Evolutionary conservation across 2,113 vertebrate species (phyloP), one percentile per base, ranked within the genome.

Genomic region (Candoia aspera): DNA sequence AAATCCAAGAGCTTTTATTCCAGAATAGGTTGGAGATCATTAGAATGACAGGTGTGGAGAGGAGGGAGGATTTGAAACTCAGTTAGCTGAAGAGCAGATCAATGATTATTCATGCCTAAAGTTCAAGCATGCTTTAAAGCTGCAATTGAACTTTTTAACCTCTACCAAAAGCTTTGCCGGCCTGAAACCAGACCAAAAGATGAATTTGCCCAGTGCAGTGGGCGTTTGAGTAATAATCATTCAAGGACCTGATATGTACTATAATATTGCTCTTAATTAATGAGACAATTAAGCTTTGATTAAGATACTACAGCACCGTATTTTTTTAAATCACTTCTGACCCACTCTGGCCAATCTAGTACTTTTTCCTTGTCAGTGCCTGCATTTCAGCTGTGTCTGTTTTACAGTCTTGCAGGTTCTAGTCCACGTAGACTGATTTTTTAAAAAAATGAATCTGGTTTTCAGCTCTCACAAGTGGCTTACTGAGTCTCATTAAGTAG

Each of bases 281-380:
- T 95, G 95, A 96, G 93, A 95, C 96, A 94, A 93, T 97, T 96
- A 96, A 91, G 92, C 91, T 96, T 96, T 97, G 95, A 97, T 96
- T 96, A 95, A 91, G 94, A 94, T 79, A 92, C 94, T 93, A 55
- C 92, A 94, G 91, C 0, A 91, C 57, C 90, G 89, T 90, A 93
- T 95, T 97, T 96, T 53, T n/a, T 21, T 4, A 4, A 60, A 95
- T 92, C 95, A 89, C 90, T 97, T 93, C 92, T 59, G 86, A 91
- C 94, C 95, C 95, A 94, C 93, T 92, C 1, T 23, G 94, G 94
- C 58, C 68, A 93, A 95, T 90, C 93, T 60, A 79, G 86, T 87
- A 29, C 37, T 0, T 84, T 90, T 90, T n/a, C 90, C 92, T 95
- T 93, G 64, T 0, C 37, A 12, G 73, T 93, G 8, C 1, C 90